These are phyloP conservation scores for Macrosoma leucophasiata DNA, from an alignment of 2,888 invertebrate genomes.

Conservation along the genomic window DNA sequence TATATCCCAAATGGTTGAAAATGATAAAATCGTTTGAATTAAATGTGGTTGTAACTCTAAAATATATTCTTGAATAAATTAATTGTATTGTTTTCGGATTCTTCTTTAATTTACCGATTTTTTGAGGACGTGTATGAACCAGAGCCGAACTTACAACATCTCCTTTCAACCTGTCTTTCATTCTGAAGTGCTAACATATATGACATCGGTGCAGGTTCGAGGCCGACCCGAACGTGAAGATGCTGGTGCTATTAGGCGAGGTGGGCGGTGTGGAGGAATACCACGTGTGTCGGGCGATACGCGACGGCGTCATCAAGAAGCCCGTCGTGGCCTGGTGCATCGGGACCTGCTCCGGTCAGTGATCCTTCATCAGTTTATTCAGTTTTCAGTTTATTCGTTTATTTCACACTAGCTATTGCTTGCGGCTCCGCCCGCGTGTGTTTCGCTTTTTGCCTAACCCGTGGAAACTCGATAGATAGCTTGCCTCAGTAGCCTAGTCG, in stretches of 20 bases:
- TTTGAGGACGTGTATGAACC: not conserved
- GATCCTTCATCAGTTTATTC: not conserved
- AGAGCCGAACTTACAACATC: conserved; percentile 37
- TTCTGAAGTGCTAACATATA: too few species aligned
- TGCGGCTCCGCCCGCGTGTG: not conserved
- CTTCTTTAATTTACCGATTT: too few species aligned
- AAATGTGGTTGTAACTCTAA: too few species aligned
- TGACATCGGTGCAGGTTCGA: conserved; percentile 70
- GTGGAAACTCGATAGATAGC: too few species aligned
- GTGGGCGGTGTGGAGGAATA: conserved; percentile 99
- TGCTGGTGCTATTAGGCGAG: conserved; percentile 97
- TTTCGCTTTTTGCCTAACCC: too few species aligned
- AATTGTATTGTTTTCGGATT: too few species aligned
- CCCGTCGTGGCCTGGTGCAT: conserved; percentile 99
- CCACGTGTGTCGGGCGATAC: conserved; percentile 92
- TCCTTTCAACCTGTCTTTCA: not conserved
- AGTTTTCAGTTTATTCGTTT: not conserved
- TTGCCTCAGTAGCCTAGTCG: too few species aligned
- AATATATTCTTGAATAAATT: too few species aligned
- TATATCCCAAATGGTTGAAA: too few species aligned
- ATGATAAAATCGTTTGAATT: too few species aligned
- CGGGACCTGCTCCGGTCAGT: conserved; percentile 86
- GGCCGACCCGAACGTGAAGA: conserved; percentile 88
- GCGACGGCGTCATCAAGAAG: conserved; percentile 88
- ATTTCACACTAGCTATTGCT: not conserved